Evolutionary conservation across 1,140 invertebrate genomes (phyloP), one percentile per base, ranked within the genome.

Genomic region (Diorhabda elongata): DNA sequence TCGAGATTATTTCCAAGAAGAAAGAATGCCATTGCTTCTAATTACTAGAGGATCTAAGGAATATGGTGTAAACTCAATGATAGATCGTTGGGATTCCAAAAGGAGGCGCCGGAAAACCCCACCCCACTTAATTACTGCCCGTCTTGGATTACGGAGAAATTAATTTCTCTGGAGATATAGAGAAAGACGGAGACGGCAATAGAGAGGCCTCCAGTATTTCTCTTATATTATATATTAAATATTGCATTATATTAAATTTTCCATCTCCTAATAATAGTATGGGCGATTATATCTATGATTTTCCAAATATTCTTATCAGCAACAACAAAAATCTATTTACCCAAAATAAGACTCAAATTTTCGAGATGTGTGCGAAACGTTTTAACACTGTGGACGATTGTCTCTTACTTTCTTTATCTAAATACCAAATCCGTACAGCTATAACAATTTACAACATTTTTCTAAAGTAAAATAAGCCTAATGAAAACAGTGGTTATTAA

Each of bases 61-160:
- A 70, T 74, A 73, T 71, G 69, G 71, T 74, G 72, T 72, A 72
- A 77, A 77, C 73, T 75, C 75, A 78, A 77, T 77, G 76, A 79
- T 78, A 77, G 75, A 79, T 79, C 74, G 76, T 76, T 76, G 69
- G 74, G 72, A 78, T 78, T 76, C 76, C 76, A 69, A 70, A 71
- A 72, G 69, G 71, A 69, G 70, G 65, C 64, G 68, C 72, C 62
- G 60, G 47, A 47, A 58, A 41, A 64, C 63, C 61, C 64, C 56
- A 66, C 72, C 69, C 66, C 66, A 73, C 78, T 80, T 80, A 80
- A 80, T 80, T 80, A 79, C 78, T 78, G 76, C 78, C 78, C 79
- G 77, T 78, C 79, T 79, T 77, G 78, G 79, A 80, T 80, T 78
- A 79, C 78, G 71, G 77, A 77, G 78, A 80, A 80, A 80, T 80